Base-by-base conservation (phyloP, 2,888 invertebrate species). In the Apeira syringaria region DNA sequence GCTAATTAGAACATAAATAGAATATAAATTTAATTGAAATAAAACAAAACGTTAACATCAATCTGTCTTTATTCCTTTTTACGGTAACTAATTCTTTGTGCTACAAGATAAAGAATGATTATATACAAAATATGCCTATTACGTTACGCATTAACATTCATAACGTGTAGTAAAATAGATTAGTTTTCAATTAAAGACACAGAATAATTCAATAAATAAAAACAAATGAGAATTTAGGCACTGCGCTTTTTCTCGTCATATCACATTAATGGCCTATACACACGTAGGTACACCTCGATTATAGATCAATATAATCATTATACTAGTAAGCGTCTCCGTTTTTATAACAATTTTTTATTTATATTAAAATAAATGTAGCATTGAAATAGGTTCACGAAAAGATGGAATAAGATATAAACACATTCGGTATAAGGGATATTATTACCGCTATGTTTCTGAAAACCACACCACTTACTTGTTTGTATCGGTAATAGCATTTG, bases 311-410 rank as follows among this genome's bases (percentile, higher is more conserved):
- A 45, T 45, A 35, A 46, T 68, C 71, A 73, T 79, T 80, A 85
- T 66, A 68, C 88, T 88, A 89, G 74, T 89, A 89, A 89, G 88
- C 88, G 88, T 89, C 73, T 86, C 79, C 83, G 71, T 82, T 80
- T 78, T 82, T 84, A 77, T 74, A 79, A 78, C 77, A 78, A 82
- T 80, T 76, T n/a, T 20, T 53, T 54, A 55, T 51, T 74, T 83
- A 79, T 80, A 83, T 81, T 74, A 72, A 67, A 58, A 59, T 18
- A 36, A 28, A 33, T 5, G 36, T 17, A 25, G 36, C 26, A 28
- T 54, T 11, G 15, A 38, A 27, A 47, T 32, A 39, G 10, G 28
- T 10, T 35, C 37, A 31, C 29, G 32, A 24, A 25, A 31, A 32
- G 25, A 31, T 15, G 28, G 39, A 39, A 42, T 22, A 34, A 20